These are phyloP conservation scores for Drosophila aff. DNA, from an alignment of 1,140 invertebrate species.

Conservation along the genomic window DNA sequence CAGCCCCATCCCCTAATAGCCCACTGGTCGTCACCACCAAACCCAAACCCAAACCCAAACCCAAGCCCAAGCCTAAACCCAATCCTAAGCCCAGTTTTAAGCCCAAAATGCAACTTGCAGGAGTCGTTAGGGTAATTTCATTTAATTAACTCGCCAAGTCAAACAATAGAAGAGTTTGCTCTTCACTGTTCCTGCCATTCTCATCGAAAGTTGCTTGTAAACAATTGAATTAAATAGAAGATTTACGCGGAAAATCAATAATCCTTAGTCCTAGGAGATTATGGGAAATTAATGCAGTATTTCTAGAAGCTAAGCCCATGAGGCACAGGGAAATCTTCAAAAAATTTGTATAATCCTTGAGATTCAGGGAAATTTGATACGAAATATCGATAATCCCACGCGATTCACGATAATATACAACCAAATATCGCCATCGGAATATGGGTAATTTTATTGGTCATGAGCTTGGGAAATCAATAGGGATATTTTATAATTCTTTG, in stretches of 20 bases:
- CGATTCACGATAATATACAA: no score
- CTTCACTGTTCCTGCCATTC: conserved; percentile 10
- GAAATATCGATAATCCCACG: neutral
- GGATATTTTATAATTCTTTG: neutral
- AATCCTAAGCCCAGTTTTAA: neutral
- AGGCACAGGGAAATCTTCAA: neutral
- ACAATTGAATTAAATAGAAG: conserved; percentile 15
- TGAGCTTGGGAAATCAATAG: neutral
- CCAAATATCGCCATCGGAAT: neutral
- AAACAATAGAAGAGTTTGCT: conserved; percentile 14
- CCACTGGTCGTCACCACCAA: conserved; percentile 17
- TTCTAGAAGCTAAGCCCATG: no score
- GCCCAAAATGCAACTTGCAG: conserved; percentile 15
- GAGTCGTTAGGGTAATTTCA: conserved; percentile 63
- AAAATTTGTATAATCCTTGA: neutral
- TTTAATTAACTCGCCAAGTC: conserved; percentile 74
- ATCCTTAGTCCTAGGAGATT: neutral
- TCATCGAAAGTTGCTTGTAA: neutral
- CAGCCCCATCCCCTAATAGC: conserved; percentile 7
- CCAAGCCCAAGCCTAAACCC: neutral
- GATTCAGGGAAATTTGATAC: neutral
- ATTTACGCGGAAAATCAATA: conserved; percentile 19
- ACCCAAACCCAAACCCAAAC: neutral
- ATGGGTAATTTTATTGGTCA: neutral
- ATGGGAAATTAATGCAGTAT: neutral